A percentile compares a stretch with the other conserved stretches of the same genome.
Evolutionary conservation across 2,113 vertebrate genomes (phyloP).

Genomic region (Bubo bubo): DNA sequence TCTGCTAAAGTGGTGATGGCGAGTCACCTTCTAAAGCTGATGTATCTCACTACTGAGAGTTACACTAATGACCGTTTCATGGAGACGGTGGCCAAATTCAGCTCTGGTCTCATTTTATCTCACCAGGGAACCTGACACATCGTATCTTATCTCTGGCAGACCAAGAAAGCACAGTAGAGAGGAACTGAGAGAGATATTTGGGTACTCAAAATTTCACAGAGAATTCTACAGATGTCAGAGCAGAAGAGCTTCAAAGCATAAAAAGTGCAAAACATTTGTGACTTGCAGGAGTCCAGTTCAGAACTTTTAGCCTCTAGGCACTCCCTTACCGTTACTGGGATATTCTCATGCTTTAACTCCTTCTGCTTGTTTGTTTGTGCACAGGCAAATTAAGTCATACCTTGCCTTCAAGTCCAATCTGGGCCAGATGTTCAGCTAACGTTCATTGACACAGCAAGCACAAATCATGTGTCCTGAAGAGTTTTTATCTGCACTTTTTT

Average conservation of each 20-base stretch:
- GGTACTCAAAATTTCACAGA: background rate
- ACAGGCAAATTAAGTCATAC: background rate
- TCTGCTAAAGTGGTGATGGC: background rate
- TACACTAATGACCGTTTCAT: background rate
- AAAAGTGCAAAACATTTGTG: slow-evolving; percentile 55
- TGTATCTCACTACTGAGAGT: background rate
- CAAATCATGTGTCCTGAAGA: background rate
- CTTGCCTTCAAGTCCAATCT: background rate
- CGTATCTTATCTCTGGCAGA: background rate
- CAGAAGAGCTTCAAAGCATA: background rate
- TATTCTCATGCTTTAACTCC: slow-evolving; percentile 22
- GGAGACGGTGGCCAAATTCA: background rate
- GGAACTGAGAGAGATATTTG: background rate
- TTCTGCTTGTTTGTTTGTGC: background rate
- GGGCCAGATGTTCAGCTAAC: background rate
- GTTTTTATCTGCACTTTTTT: background rate
- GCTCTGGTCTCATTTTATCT: background rate
- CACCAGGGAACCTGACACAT: background rate
- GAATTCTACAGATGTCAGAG: slow-evolving; percentile 31
- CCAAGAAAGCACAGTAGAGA: slow-evolving; percentile 6
- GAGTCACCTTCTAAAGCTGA: background rate
- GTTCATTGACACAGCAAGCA: background rate
- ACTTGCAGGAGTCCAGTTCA: slow-evolving; percentile 11
- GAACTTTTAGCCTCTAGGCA: background rate
- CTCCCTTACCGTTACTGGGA: background rate